These are phyloP conservation scores for Thumatha senex DNA, from an alignment of 2,888 invertebrate genomes.

Conservation along the genomic window DNA sequence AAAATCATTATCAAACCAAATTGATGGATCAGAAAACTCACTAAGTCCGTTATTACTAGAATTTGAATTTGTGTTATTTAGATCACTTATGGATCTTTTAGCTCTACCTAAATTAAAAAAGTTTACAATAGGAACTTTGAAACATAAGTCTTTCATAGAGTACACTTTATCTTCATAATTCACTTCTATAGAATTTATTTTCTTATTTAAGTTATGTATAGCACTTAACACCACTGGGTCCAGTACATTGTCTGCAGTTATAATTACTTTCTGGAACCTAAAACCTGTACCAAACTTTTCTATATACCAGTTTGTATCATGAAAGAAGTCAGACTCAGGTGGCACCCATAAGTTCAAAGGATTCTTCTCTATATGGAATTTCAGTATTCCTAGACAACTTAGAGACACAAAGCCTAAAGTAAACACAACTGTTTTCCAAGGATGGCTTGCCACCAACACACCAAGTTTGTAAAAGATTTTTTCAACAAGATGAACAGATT, in stretches of 20 bases:
- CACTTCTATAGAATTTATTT: constrained; percentile 67
- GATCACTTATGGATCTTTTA: constrained; percentile 47
- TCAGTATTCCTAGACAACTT: constrained; percentile 84
- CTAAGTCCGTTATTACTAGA: constrained; percentile 39
- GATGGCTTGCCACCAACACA: constrained; percentile 82
- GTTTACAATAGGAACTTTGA: constrained; percentile 73
- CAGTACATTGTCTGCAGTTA: constrained; percentile 87
- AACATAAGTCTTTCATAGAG: constrained; percentile 66
- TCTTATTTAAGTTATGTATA: constrained; percentile 78
- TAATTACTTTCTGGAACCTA: constrained; percentile 84
- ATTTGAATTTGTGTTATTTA: constrained; percentile 26
- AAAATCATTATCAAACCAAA: constrained; percentile 80
- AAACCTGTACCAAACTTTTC: constrained; percentile 85
- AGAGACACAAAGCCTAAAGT: constrained; percentile 82
- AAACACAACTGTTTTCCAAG: constrained; percentile 83
- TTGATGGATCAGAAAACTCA: constrained; percentile 81
- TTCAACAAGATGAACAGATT: constrained; percentile 71
- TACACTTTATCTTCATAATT: constrained; percentile 49
- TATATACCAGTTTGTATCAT: constrained; percentile 89
- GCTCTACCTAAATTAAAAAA: constrained; percentile 53
- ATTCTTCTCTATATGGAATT: constrained; percentile 89
- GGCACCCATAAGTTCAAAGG: constrained; percentile 91
- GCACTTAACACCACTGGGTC: constrained; percentile 82
- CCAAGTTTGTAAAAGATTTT: constrained; percentile 84
- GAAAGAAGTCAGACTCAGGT: constrained; percentile 86